Conservation (phyloP, 2,113 vertebrate genomes). For the Triplophysa tibetana region DNA sequence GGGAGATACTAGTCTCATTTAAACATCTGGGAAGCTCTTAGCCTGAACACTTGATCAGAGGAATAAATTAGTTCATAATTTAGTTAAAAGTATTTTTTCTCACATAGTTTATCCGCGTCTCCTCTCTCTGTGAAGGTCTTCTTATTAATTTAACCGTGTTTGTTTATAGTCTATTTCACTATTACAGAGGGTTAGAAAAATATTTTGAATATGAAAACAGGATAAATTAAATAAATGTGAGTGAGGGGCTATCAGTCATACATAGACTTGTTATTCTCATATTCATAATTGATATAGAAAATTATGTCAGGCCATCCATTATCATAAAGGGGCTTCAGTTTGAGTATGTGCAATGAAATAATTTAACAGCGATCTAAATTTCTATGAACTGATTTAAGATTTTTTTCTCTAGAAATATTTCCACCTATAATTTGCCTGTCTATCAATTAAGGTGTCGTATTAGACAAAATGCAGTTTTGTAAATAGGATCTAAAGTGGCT, state of each 20-base stretch:
- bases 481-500: slow-evolving; percentile 23
- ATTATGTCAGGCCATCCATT: slow-evolving; percentile 11
- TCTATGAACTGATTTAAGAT: slow-evolving; percentile 25
- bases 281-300: slow-evolving; percentile 38
- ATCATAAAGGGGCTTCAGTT: slow-evolving; percentile 23
- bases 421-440: slow-evolving; percentile 33
- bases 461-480: slow-evolving; percentile 23
- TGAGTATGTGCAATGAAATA: not conserved
- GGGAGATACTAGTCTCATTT: slow-evolving; percentile 73
- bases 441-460: slow-evolving; percentile 20
- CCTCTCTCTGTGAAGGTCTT: slow-evolving; percentile 65
- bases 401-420: slow-evolving; percentile 29
- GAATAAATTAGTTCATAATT: slow-evolving; percentile 79
- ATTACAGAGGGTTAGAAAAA: slow-evolving; percentile 39
- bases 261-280: slow-evolving; percentile 20
- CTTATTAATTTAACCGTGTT: slow-evolving; percentile 55
- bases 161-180: slow-evolving; percentile 27
- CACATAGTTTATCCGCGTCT: slow-evolving; percentile 43
- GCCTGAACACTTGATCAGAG: slow-evolving; percentile 77
- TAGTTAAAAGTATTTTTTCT: slow-evolving; percentile 71
- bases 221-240: slow-evolving; percentile 25
- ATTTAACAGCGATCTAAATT: slow-evolving; percentile 30
- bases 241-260: slow-evolving; percentile 15
- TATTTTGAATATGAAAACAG: slow-evolving; percentile 34
- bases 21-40: slow-evolving; percentile 77